Evolutionary conservation across 2,888 invertebrate species (phyloP).

Genomic region (Protophormia terraenovae): DNA sequence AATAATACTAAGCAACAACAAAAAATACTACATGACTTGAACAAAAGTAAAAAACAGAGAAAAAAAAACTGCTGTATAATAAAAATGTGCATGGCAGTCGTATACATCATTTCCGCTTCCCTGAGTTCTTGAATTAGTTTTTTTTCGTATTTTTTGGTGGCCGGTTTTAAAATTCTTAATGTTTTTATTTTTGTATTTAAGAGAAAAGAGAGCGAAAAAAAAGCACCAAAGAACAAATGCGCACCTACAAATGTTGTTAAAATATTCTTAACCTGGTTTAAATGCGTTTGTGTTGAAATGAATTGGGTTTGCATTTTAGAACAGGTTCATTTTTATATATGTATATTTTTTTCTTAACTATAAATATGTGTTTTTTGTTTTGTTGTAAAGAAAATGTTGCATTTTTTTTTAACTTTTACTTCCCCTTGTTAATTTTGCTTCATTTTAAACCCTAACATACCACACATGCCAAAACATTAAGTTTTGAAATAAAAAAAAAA

Average conservation of each 20-base stretch:
- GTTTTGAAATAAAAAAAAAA: neutral
- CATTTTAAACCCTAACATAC: neutral
- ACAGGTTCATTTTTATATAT: slow-evolving; percentile 53
- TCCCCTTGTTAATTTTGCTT: slow-evolving; percentile 33
- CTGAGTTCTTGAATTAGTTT: slow-evolving; percentile 72
- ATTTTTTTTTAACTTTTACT: slow-evolving; percentile 43
- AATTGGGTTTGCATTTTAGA: slow-evolving; percentile 3
- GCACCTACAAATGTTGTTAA: slow-evolving; percentile 30
- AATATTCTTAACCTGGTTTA: slow-evolving; percentile 50
- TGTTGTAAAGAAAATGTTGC: slow-evolving; percentile 22
- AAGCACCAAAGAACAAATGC: slow-evolving; percentile 3
- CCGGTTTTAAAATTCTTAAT: slow-evolving; percentile 33
- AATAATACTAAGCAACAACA: too few relatives aligned
- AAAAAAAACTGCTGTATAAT: slow-evolving; percentile 43
- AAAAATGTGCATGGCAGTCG: slow-evolving; percentile 72
- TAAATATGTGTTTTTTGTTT: slow-evolving; percentile 6
- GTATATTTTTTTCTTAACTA: neutral
- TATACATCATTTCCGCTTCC: slow-evolving; percentile 82
- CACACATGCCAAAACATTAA: neutral
- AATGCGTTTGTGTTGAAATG: neutral
- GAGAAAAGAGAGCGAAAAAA: neutral
- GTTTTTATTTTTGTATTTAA: slow-evolving; percentile 9
- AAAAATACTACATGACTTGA: slow-evolving; percentile 45
- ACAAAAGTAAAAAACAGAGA: slow-evolving; percentile 12
- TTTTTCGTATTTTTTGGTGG: slow-evolving; percentile 24